These are phyloP conservation scores for Saccostrea cuccullata DNA, from an alignment of 1,140 invertebrate genomes.

Conservation along the genomic window DNA sequence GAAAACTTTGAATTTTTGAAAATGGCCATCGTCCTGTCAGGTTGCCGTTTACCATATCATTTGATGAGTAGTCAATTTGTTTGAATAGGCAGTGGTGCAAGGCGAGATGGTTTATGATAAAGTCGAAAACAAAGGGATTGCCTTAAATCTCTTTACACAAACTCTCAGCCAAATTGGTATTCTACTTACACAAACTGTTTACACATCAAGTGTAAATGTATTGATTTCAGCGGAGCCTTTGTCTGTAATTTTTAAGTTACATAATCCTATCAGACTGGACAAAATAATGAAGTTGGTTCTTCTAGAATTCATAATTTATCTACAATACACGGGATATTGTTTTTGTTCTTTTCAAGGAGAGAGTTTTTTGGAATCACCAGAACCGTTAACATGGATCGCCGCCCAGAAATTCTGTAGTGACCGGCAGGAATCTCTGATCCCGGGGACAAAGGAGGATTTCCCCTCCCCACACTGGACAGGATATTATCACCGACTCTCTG, in stretches of 20 bases:
- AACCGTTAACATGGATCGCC: neutral
- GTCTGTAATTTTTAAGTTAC: neutral
- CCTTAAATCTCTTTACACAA: neutral
- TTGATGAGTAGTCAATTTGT: neutral
- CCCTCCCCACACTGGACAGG: conserved; percentile 6
- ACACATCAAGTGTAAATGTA: neutral
- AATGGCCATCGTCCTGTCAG: neutral
- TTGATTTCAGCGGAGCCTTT: neutral
- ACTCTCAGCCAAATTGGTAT: conserved; percentile 4
- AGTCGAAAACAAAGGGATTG: conserved; percentile 2
- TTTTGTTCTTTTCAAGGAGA: neutral
- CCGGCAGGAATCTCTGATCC: neutral
- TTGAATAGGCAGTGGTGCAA: neutral
- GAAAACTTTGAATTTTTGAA: neutral
- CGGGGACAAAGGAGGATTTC: neutral
- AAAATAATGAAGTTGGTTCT: neutral
- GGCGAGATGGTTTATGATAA: conserved; percentile 22
- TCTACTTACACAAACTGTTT: neutral
- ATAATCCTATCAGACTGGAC: too few relatives aligned
- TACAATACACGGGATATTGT: neutral
- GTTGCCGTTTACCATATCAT: neutral
- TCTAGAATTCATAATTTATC: neutral
- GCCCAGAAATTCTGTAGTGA: neutral
- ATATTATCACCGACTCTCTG: neutral
- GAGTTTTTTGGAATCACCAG: neutral